phyloP scores from a whole-genome alignment of 2,797 vertebrate species.

The Neosilurus mollespiculum region DNA sequence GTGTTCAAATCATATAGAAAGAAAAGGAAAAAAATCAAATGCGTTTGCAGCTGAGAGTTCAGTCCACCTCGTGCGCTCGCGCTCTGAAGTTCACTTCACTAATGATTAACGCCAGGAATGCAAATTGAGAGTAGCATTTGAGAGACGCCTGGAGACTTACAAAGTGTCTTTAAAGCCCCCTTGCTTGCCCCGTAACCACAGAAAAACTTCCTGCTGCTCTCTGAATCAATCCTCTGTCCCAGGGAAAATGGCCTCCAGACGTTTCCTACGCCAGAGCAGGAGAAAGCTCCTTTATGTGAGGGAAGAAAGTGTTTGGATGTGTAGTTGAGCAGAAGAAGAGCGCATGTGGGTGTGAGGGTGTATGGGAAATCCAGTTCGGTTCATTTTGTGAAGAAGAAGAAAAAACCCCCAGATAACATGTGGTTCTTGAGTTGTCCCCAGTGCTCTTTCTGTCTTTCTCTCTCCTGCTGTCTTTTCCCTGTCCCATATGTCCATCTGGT shows the following conservation, averaged over 20 bases:
- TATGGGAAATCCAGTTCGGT: conserved; percentile 23
- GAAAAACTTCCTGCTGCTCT: conserved; percentile 13
- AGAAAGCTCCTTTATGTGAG: not conserved
- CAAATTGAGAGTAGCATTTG: not conserved
- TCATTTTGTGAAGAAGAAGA: not conserved
- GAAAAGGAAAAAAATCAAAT: not conserved
- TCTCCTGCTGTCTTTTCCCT: not conserved
- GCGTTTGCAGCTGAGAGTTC: not conserved
- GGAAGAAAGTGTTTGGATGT: conserved; percentile 23
- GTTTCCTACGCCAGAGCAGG: not conserved
- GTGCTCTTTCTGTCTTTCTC: not conserved
- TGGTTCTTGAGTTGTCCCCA: conserved; percentile 22
- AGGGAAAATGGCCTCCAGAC: not conserved
- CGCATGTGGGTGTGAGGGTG: conserved; percentile 9
- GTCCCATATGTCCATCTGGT: conserved; percentile 24
- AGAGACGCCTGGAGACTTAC: conserved; percentile 20
- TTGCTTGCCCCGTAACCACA: not conserved
- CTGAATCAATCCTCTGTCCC: conserved; percentile 13
- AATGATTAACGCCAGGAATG: not conserved
- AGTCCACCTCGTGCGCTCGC: not conserved
- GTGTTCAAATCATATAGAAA: not conserved
- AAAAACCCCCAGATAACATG: not conserved
- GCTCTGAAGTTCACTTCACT: not conserved
- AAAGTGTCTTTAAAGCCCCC: not conserved
- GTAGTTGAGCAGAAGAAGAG: not conserved